phyloP scores from a whole-genome alignment of 2,113 vertebrate species.

The Crotalus helleri region DNA sequence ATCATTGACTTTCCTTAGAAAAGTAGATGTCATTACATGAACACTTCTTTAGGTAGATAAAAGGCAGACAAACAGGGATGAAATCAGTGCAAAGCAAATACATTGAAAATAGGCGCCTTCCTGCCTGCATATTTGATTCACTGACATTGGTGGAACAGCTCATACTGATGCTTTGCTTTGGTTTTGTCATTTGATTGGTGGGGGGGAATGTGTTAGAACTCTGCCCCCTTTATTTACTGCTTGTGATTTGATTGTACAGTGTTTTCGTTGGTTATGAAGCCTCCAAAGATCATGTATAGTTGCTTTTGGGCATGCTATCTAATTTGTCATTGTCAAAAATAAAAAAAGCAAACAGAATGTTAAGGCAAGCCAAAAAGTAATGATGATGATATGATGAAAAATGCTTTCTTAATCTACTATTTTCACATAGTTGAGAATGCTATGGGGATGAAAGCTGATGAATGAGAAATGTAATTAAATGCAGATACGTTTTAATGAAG shows the following conservation, averaged over 20 bases:
- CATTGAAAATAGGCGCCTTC: constrained; percentile 58
- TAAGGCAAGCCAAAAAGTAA: constrained; percentile 87
- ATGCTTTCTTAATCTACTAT: constrained; percentile 47
- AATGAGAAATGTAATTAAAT: constrained; percentile 31
- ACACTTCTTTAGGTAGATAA: constrained; percentile 49
- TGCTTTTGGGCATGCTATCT: constrained; percentile 86
- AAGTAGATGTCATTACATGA: constrained; percentile 45
- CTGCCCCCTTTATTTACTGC: constrained; percentile 60
- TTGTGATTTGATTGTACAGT: constrained; percentile 60
- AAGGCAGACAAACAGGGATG: constrained; percentile 52
- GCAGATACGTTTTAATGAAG: constrained; percentile 15
- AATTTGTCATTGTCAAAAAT: constrained; percentile 87
- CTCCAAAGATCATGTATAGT: constrained; percentile 83
- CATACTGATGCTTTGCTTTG: constrained; percentile 64
- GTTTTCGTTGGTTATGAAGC: constrained; percentile 72
- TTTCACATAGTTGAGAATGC: constrained; percentile 27
- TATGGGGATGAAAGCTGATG: constrained; percentile 9
- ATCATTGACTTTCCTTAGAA: neutral
- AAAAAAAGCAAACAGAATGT: constrained; percentile 69
- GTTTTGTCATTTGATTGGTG: constrained; percentile 64
- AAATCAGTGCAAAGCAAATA: constrained; percentile 59
- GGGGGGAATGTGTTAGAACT: constrained; percentile 39
- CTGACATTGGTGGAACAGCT: constrained; percentile 66
- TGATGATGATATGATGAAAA: constrained; percentile 34
- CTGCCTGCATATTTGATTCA: constrained; percentile 51